Evolutionary conservation across 2,888 invertebrate genomes (phyloP).

Genomic region (Vesta saturnalis): DNA sequence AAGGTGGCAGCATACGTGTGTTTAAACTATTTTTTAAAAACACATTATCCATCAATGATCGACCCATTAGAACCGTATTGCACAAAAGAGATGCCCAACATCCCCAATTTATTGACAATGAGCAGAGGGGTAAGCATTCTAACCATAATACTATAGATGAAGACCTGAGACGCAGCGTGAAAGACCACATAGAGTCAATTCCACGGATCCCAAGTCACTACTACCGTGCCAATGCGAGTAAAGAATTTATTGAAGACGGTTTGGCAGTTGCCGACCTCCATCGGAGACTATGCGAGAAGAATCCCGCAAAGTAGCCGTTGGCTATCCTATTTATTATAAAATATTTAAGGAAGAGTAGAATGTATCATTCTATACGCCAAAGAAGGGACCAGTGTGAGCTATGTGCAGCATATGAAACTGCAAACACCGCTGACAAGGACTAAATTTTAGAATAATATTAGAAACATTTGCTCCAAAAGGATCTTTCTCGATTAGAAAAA

Average conservation of each 20-base stretch:
- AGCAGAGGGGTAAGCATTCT: slow-evolving; percentile 45
- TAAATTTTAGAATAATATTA: slow-evolving; percentile 22
- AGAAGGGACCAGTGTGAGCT: slow-evolving; percentile 43
- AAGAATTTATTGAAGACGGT: slow-evolving; percentile 45
- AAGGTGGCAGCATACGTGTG: neutral
- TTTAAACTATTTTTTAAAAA: slow-evolving; percentile 10
- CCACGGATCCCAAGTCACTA: slow-evolving; percentile 47
- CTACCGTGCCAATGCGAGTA: slow-evolving; percentile 35
- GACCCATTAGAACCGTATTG: slow-evolving; percentile 2
- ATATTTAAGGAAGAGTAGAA: no score
- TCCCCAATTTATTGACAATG: slow-evolving; percentile 23
- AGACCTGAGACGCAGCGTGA: slow-evolving; percentile 39
- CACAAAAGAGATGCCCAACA: neutral
- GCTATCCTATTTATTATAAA: no score
- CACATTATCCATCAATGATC: neutral
- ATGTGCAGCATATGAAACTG: slow-evolving; percentile 38
- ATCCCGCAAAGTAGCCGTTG: no score
- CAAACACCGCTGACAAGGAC: slow-evolving; percentile 6
- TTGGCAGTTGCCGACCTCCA: slow-evolving; percentile 28
- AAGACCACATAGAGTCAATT: slow-evolving; percentile 44
- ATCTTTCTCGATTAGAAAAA: slow-evolving; percentile 24
- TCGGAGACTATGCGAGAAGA: no score
- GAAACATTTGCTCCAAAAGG: slow-evolving; percentile 33
- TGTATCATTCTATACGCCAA: no score
- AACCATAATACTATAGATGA: slow-evolving; percentile 40